Base-by-base conservation (phyloP, 2,113 vertebrate genomes). In the Porphyrio hochstetteri region DNA sequence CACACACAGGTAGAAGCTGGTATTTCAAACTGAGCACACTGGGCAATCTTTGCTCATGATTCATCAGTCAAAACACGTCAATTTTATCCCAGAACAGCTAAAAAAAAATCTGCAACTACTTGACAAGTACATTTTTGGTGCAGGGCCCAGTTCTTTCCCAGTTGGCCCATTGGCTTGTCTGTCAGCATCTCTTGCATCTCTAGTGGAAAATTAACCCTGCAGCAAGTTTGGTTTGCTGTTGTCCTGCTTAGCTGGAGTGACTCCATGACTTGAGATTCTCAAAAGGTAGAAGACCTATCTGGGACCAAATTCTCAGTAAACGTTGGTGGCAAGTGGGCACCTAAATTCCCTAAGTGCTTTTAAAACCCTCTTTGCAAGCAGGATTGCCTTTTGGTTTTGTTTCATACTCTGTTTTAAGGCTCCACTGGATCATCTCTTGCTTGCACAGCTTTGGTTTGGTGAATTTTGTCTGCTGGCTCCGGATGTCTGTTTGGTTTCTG, bases 11-110 rank as follows among this genome's bases (percentile, higher is more conserved):
- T 95, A 96, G 95, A 97, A 95, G 95, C 93, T 94, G 95, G 96
- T 95, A 97, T 96, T 95, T 97, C 95, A 96, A 86, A 96, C 93
- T 70, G 95, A 96, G 91, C 95, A 89, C 96, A 95, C 94, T 97
- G 96, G 96, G 96, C 93, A 96, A 96, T 94, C 96, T 96, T 94
- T 97, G 91, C 93, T 96, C 93, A 96, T 96, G 93, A 96, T 95
- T 97, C 95, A 97, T 96, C 96, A 97, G 96, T 97, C 95, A 97
- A 97, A 96, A 96, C 96, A 94, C 78, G n/a, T 97, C 93, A 96
- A 96, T 97, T 96, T 96, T 94, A 96, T 95, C 95, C 86, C 88
- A 96, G 95, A 96, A 91, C 86, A 94, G 92, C 95, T 97, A 94
- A 96, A 97, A 96, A 72, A 97, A 97, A 92, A 89, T 88, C 95